Evolutionary conservation across 2,797 vertebrate genomes (phyloP).

Genomic region (Borostomias antarcticus): DNA sequence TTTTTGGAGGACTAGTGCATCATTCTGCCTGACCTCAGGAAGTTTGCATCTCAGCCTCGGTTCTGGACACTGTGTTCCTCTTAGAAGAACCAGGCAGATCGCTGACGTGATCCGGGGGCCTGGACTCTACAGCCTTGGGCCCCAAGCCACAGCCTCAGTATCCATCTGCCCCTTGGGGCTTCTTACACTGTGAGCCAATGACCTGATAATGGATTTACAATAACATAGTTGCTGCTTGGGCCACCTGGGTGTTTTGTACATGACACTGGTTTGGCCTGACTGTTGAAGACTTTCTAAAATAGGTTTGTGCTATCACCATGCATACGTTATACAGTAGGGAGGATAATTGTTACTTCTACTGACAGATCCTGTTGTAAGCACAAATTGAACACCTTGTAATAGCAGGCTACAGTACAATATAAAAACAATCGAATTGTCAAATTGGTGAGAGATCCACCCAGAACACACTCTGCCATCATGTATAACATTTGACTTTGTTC

Average conservation of each 20-base stretch:
- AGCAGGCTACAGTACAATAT: no score
- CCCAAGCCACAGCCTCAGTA: conserved; percentile 58
- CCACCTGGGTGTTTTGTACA: conserved; percentile 42
- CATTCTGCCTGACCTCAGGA: conserved; percentile 71
- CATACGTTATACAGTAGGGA: conserved; percentile 24
- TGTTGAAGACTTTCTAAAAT: neutral
- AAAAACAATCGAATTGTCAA: no score
- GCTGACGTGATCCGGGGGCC: conserved; percentile 56
- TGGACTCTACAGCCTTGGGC: conserved; percentile 56
- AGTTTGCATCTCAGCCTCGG: conserved; percentile 58
- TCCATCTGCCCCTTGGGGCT: conserved; percentile 51
- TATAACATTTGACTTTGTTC: no score
- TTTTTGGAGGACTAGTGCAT: conserved; percentile 66
- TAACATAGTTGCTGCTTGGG: conserved; percentile 55
- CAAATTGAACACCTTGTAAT: no score
- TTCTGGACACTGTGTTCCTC: conserved; percentile 61
- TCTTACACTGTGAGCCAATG: conserved; percentile 52
- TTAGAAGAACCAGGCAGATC: conserved; percentile 47
- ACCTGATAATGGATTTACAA: conserved; percentile 54
- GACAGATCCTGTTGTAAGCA: no score
- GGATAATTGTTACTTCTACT: neutral
- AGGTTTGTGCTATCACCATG: neutral
- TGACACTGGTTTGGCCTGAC: conserved; percentile 55
- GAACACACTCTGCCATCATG: no score
- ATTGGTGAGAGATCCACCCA: no score